Conservation (phyloP, 2,888 invertebrate genomes). For the Pandemis heparana region DNA sequence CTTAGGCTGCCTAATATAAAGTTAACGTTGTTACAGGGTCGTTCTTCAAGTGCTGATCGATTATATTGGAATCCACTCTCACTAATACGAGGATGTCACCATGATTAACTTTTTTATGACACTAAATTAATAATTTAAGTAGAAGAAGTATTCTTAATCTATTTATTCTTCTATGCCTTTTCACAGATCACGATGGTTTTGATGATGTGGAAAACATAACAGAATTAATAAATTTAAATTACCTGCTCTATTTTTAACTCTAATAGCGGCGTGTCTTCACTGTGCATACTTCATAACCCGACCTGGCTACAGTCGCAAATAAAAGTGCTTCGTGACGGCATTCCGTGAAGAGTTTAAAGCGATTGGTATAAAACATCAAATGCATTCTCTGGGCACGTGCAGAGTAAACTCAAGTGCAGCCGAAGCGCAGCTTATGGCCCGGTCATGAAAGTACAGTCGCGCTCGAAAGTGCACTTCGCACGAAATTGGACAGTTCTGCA, state of each 20-base stretch:
- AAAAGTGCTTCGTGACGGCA: constrained; percentile 31
- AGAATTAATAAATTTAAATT: background rate
- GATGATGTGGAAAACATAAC: background rate
- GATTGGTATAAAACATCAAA: constrained; percentile 49
- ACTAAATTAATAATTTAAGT: too few species aligned
- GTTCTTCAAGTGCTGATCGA: constrained; percentile 20
- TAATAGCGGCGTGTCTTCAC: background rate
- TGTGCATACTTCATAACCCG: constrained; percentile 1
- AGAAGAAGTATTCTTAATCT: too few species aligned
- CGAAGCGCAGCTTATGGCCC: constrained; percentile 38
- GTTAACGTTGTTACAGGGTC: constrained; percentile 12
- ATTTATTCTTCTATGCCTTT: background rate
- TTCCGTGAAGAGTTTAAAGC: constrained; percentile 43
- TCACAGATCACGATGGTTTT: background rate
- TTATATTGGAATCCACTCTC: constrained; percentile 6
- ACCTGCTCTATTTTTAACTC: background rate
- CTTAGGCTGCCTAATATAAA: constrained; percentile 25
- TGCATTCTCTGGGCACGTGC: constrained; percentile 47
- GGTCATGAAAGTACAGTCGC: constrained; percentile 38
- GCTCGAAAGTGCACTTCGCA: constrained; percentile 35
- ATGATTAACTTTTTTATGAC: too few species aligned
- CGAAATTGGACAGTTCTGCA: constrained; percentile 26
- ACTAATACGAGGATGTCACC: too few species aligned
- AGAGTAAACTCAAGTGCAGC: constrained; percentile 40
- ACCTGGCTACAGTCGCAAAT: constrained; percentile 27